phyloP scores from a whole-genome alignment of 1,140 invertebrate genomes.

The Hyles vespertilio region DNA sequence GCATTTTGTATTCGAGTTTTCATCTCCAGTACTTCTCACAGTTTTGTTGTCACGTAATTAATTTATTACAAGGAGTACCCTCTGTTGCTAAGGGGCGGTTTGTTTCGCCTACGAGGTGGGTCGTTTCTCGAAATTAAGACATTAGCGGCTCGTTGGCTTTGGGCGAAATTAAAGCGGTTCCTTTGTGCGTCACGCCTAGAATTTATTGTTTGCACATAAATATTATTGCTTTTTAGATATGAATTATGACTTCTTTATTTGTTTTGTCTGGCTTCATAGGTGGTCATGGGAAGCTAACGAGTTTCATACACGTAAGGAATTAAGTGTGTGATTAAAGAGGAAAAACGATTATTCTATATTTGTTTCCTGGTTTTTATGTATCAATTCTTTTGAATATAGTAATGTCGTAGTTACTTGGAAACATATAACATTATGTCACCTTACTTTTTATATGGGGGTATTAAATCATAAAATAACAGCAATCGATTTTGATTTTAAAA shows the following conservation, averaged over 20 bases:
- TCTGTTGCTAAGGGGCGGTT: constrained; percentile 44
- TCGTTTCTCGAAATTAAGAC: constrained; percentile 63
- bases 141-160: constrained; percentile 46
- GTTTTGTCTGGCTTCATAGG: constrained; percentile 4
- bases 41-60: constrained; percentile 70
- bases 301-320: no score
- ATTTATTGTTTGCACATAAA: constrained; percentile 23
- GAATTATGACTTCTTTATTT: not conserved
- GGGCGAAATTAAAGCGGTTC: constrained; percentile 30
- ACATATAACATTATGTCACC: no score
- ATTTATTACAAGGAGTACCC: constrained; percentile 56
- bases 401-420: no score
- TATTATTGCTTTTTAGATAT: not conserved
- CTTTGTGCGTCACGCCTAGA: constrained; percentile 44
- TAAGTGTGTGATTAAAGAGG: no score
- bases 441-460: no score
- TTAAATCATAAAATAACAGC: no score
- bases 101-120: constrained; percentile 55
- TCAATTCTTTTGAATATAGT: no score
- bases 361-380: no score
- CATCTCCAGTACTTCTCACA: constrained; percentile 58
- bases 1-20: constrained; percentile 34
- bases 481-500: no score
- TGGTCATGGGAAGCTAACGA: not conserved
- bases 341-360: no score